Evolutionary conservation across 2,888 invertebrate genomes (phyloP).

Genomic region (Dicyrtomina minuta): DNA sequence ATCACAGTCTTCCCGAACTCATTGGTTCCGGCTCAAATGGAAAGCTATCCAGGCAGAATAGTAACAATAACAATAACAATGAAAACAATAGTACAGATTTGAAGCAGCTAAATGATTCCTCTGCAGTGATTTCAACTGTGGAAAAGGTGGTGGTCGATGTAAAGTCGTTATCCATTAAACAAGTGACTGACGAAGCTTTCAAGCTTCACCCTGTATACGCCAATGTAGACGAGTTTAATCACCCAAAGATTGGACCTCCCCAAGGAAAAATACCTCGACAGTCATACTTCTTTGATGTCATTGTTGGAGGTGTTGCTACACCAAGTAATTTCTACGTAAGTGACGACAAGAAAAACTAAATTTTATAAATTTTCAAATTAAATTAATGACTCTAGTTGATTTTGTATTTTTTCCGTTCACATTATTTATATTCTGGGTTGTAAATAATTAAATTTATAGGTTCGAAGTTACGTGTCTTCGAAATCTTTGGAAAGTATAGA

Average conservation of each 20-base stretch:
- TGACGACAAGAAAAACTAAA: background rate
- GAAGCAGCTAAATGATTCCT: no score
- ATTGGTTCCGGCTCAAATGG: no score
- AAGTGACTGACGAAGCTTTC: slow-evolving; percentile 6
- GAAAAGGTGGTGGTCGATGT: background rate
- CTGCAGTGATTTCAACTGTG: no score
- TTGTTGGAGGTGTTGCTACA: slow-evolving; percentile 24
- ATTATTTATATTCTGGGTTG: no score
- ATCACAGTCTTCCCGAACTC: slow-evolving; percentile 17
- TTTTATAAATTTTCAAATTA: no score
- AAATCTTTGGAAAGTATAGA: slow-evolving; percentile 22
- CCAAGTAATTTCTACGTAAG: slow-evolving; percentile 31
- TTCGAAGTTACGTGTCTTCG: slow-evolving; percentile 24
- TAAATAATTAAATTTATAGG: no score
- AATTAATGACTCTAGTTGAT: no score
- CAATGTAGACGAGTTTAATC: background rate
- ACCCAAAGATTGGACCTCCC: slow-evolving; percentile 19
- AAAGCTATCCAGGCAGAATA: slow-evolving; percentile 2
- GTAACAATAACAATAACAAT: slow-evolving; percentile 1
- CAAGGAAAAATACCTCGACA: slow-evolving; percentile 22
- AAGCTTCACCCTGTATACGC: slow-evolving; percentile 24
- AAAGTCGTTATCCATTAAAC: background rate
- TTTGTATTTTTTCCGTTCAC: no score
- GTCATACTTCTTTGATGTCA: slow-evolving; percentile 22
- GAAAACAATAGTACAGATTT: no score